Percentiles rank a stretch among this genome's conserved stretches.
These are phyloP conservation scores for Paelopatides confundens DNA, from an alignment of 53 echinoderm and acorn worm species.

Conservation along the genomic window DNA sequence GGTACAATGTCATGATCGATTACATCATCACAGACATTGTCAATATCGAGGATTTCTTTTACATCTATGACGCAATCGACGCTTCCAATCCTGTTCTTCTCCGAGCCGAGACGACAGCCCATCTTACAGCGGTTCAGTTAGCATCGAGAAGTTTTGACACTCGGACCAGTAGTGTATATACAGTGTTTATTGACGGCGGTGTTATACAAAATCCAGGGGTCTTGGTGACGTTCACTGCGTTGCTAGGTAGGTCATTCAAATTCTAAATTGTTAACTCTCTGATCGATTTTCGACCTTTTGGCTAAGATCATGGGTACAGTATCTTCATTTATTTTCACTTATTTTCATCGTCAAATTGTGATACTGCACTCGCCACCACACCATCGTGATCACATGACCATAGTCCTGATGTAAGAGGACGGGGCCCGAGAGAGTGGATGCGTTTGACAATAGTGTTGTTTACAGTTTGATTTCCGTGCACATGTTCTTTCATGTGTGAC, in stretches of 20 bases:
- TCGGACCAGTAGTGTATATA: neutral
- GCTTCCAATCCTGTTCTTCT: neutral
- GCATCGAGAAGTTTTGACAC: neutral
- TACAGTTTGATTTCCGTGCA: no score
- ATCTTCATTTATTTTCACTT: no score
- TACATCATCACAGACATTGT: neutral
- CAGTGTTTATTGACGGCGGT: neutral
- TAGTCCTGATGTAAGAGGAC: no score
- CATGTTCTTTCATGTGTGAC: no score
- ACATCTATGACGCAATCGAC: neutral
- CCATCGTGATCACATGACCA: no score
- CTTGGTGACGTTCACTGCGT: neutral
- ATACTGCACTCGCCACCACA: no score
- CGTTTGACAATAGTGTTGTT: no score
- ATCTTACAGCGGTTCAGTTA: neutral
- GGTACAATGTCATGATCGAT: neutral
- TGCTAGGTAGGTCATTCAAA: neutral
- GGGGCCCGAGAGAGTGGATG: no score
- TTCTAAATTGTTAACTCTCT: neutral
- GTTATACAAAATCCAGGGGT: neutral
- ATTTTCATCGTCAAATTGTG: no score
- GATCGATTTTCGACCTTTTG: neutral
- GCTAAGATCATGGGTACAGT: no score
- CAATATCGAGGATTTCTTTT: neutral
- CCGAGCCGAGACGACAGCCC: neutral